phyloP scores from a whole-genome alignment of 37 sponge, comb jelly and placozoan species.

The Theonella swinhoei region DNA sequence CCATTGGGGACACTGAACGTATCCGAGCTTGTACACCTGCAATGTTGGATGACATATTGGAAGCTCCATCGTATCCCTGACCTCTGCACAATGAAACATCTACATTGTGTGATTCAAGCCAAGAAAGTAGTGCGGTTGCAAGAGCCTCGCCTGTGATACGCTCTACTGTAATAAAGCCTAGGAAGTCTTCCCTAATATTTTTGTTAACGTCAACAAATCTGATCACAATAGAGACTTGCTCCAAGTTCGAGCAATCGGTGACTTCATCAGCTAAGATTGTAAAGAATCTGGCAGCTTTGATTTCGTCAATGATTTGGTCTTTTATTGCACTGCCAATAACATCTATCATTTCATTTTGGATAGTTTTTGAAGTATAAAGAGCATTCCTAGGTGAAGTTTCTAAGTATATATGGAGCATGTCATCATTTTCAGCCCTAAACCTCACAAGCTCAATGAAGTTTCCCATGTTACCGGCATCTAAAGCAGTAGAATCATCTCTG shows the following conservation, averaged over 20 bases:
- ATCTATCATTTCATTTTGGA: conserved; percentile 20
- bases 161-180: conserved; percentile 46
- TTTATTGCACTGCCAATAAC: conserved; percentile 13
- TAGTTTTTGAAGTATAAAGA: conserved; percentile 22
- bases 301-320: not conserved
- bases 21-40: conserved; percentile 22
- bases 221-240: conserved; percentile 9
- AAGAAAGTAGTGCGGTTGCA: conserved; percentile 25
- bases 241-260: conserved; percentile 11
- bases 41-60: conserved; percentile 13
- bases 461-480: conserved; percentile 12
- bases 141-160: conserved; percentile 44
- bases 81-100: conserved; percentile 5
- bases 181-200: conserved; percentile 11
- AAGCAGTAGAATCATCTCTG: conserved; percentile 35
- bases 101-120: conserved; percentile 4
- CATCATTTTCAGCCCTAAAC: conserved; percentile 35
- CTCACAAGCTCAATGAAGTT: conserved; percentile 29
- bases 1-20: not conserved
- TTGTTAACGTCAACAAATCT: not conserved
- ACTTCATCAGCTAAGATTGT: conserved; percentile 28
- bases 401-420: conserved; percentile 16
- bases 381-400: conserved; percentile 33
- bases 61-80: conserved; percentile 49
- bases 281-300: conserved; percentile 10